These are phyloP conservation scores for Babyrousa celebensis DNA, from an alignment of 2,797 vertebrate species.

Conservation along the genomic window DNA sequence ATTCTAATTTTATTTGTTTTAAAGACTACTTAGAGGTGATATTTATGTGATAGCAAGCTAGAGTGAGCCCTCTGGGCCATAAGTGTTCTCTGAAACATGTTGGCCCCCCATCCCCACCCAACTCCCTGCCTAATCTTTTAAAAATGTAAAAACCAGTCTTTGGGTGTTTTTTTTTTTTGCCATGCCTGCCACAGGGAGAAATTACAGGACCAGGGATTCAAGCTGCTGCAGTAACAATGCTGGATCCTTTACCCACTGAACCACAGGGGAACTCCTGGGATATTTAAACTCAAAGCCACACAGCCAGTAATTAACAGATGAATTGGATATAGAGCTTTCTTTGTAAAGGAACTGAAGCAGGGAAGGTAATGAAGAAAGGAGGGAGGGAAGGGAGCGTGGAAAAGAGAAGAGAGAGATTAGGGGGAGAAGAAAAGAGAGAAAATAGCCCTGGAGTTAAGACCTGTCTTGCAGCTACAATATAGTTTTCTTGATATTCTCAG, in stretches of 20 bases:
- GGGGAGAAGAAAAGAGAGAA: not conserved
- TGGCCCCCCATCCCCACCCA: too few relatives aligned
- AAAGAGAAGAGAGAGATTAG: not conserved
- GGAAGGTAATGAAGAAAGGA: too few relatives aligned
- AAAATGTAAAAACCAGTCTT: not conserved
- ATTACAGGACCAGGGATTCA: too few relatives aligned
- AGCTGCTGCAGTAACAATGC: too few relatives aligned
- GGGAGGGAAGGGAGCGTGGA: not conserved
- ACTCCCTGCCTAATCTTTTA: not conserved
- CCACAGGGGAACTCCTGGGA: too few relatives aligned
- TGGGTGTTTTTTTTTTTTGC: too few relatives aligned
- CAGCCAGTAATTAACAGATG: not conserved
- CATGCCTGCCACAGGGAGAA: too few relatives aligned
- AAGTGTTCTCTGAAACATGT: not conserved
- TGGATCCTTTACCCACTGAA: too few relatives aligned
- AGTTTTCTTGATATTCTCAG: not conserved
- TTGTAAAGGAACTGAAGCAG: conserved; percentile 2
- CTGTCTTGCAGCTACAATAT: not conserved
- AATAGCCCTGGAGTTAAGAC: not conserved
- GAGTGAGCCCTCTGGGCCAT: not conserved
- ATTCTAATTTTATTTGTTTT: not conserved
- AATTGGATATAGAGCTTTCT: not conserved
- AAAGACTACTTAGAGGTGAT: not conserved
- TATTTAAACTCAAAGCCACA: conserved; percentile 2
- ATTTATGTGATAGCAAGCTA: not conserved